phyloP scores from a whole-genome alignment of 2,113 vertebrate species.

The Xenopus tropicalis region DNA sequence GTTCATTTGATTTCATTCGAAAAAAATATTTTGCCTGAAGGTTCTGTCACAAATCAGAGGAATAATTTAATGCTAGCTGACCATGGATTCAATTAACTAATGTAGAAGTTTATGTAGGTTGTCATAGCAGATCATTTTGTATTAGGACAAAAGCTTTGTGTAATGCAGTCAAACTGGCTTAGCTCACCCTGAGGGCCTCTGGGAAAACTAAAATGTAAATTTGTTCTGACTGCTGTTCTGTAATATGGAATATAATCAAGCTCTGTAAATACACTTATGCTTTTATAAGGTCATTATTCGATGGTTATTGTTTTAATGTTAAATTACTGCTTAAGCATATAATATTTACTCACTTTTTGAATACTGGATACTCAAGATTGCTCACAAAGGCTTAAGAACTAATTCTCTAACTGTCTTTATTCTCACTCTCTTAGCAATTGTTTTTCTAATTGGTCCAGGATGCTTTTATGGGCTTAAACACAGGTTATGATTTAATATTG shows the following conservation, averaged over 20 bases:
- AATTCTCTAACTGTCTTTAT: no score
- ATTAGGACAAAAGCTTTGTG: slow-evolving; percentile 41
- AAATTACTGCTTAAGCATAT: no score
- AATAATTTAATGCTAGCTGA: slow-evolving; percentile 49
- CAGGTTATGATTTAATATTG: no score
- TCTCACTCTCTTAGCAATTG: no score
- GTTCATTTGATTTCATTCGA: slow-evolving; percentile 49
- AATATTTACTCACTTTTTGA: no score
- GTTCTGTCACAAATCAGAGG: slow-evolving; percentile 47
- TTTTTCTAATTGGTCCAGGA: no score
- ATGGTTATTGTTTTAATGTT: no score
- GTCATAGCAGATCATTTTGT: slow-evolving; percentile 43
- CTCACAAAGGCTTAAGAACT: no score
- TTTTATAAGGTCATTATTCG: not conserved
- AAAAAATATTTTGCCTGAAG: slow-evolving; percentile 49
- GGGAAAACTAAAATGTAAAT: slow-evolving; percentile 15
- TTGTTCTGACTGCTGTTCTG: no score
- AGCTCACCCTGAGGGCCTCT: slow-evolving; percentile 36
- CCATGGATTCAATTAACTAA: slow-evolving; percentile 54
- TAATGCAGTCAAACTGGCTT: slow-evolving; percentile 32
- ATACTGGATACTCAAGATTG: no score
- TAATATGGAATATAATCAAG: not conserved
- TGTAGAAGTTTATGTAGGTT: slow-evolving; percentile 49
- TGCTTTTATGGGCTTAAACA: no score
- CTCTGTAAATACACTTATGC: not conserved